phyloP scores from a whole-genome alignment of 2,113 vertebrate species.

The Papio anubis region DNA sequence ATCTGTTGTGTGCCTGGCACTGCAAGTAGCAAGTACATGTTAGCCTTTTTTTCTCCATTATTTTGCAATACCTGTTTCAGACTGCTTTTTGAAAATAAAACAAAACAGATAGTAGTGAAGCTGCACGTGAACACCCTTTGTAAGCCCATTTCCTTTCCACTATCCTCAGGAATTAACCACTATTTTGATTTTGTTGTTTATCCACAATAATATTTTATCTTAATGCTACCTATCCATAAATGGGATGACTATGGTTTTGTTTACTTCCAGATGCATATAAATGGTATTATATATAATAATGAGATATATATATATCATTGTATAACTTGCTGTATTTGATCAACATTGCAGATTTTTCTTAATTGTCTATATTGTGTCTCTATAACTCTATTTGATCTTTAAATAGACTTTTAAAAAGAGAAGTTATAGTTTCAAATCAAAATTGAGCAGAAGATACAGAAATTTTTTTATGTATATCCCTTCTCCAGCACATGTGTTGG shows the following conservation, averaged over 20 bases:
- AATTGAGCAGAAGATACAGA: neutral
- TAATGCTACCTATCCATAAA: neutral
- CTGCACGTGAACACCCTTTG: neutral
- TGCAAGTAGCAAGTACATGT: neutral
- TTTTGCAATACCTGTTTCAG: neutral
- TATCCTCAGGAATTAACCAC: neutral
- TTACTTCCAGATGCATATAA: neutral
- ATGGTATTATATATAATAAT: neutral
- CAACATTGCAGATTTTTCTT: neutral
- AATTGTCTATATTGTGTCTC: neutral
- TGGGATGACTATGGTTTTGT: neutral
- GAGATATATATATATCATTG: neutral
- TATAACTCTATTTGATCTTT: neutral
- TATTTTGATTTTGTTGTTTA: neutral
- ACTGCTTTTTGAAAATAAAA: neutral
- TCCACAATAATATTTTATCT: neutral
- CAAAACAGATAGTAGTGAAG: neutral
- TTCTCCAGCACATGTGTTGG: neutral
- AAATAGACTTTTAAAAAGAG: neutral
- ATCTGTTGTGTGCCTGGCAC: neutral
- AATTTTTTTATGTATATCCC: neutral
- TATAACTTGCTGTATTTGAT: neutral
- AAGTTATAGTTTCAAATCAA: neutral
- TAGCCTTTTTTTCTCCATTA: neutral
- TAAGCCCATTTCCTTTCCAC: neutral